Evolutionary conservation across 1,140 invertebrate genomes (phyloP).

Genomic region (Zaprionus inermis): DNA sequence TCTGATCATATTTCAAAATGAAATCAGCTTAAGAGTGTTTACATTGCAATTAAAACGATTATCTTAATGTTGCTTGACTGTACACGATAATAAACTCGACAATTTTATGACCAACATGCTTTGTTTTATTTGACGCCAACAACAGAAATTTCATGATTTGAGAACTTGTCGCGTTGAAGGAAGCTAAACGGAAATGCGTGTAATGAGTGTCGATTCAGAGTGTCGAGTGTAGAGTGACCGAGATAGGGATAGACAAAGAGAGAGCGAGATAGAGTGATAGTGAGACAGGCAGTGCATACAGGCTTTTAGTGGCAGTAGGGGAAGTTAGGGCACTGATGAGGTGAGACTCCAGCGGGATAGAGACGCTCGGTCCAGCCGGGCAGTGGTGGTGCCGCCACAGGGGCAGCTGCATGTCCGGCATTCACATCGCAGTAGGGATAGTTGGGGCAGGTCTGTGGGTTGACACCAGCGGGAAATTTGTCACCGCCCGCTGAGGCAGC

Average conservation of each 20-base stretch:
- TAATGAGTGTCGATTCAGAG: conserved; percentile 25
- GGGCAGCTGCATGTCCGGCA: conserved; percentile 65
- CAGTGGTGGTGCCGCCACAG: conserved; percentile 69
- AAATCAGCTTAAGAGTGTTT: not conserved
- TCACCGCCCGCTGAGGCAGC: conserved; percentile 66
- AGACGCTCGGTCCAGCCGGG: conserved; percentile 83
- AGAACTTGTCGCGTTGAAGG: conserved; percentile 61
- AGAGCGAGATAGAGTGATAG: conserved; percentile 14
- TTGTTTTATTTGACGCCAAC: conserved; percentile 76
- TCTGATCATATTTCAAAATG: not conserved
- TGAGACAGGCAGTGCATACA: not conserved
- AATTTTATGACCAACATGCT: conserved; percentile 69
- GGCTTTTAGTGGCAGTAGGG: conserved; percentile 82
- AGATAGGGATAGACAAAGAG: conserved; percentile 1
- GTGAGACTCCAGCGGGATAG: conserved; percentile 84
- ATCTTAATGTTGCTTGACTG: not conserved
- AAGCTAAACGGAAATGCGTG: conserved; percentile 35
- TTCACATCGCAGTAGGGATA: conserved; percentile 84
- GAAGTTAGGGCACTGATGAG: conserved; percentile 84
- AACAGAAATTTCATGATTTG: conserved; percentile 71
- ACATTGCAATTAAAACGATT: not conserved
- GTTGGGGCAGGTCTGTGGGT: conserved; percentile 84
- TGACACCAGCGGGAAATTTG: conserved; percentile 84
- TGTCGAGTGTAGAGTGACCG: conserved; percentile 14
- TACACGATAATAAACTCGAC: conserved; percentile 3